Percentiles rank a stretch among this genome's conserved stretches.
Conservation (phyloP, 2,113 vertebrate genomes). For the Theristicus caerulescens region DNA sequence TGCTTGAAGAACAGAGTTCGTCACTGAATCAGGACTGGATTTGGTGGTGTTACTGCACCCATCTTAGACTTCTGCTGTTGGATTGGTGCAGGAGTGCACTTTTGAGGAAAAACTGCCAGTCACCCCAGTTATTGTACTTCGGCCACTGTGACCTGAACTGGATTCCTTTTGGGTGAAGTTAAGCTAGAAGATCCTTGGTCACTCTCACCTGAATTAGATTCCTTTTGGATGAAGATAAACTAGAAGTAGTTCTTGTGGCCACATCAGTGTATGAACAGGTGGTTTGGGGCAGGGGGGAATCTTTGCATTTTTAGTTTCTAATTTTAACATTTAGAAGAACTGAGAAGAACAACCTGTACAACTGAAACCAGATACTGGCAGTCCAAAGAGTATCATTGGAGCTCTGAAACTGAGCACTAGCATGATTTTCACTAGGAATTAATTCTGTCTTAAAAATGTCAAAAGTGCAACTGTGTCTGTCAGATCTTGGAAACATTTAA, state of each 20-base stretch:
- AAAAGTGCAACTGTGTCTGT: background rate
- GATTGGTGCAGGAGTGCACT: background rate
- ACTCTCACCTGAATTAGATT: background rate
- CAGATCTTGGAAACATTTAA: background rate
- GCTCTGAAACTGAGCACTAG: background rate
- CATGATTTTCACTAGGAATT: background rate
- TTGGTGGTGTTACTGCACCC: background rate
- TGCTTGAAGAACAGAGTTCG: background rate
- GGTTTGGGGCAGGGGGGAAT: accelerated
- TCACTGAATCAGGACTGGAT: background rate
- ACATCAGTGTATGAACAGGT: background rate
- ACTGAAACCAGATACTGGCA: accelerated
- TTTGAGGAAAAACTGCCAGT: background rate
- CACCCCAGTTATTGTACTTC: background rate
- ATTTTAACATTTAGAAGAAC: background rate
- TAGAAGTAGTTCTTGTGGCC: background rate
- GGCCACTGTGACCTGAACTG: background rate
- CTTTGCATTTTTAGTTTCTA: background rate
- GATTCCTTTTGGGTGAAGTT: background rate
- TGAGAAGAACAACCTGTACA: background rate
- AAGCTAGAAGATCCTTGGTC: background rate
- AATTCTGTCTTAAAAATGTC: background rate
- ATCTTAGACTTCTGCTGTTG: background rate
- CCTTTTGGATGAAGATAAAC: background rate
- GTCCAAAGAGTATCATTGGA: background rate